Evolutionary conservation across 2,113 vertebrate species (phyloP), one percentile per base, ranked within the genome.

Genomic region (Centropristis striata): DNA sequence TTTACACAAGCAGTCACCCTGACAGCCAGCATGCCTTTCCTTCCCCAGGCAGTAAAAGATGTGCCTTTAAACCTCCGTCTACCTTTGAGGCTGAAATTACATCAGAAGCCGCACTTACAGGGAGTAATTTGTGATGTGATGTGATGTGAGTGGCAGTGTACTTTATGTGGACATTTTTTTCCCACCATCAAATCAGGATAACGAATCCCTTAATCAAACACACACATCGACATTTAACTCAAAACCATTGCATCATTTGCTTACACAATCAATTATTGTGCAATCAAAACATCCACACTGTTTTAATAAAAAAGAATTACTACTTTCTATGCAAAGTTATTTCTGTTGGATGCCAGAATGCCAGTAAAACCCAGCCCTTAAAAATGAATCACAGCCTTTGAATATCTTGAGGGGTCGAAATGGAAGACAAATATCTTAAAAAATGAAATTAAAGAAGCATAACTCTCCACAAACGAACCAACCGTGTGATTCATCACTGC

Each of bases 371-470:
- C 36, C 37, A 14, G 0, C 21, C 13, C 28, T 59, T 75, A 32
- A 58, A 84, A 80, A 80, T 85, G 41, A 87, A 82, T 88, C 75
- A 76, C 71, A 59, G 28, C 63, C 49, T 59, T 63, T 46, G 32
- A 84, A 71, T 63, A 28, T 69, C 73, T 25, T 3, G 18, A 59
- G 61, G 75, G 46, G 58, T 16, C 37, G 41, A 85, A 61, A 63
- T 51, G 23, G 60, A 75, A 73, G 76, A 83, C 49, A 49, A 66
- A 90, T 81, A 54, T 37, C 61, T 74, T 54, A 23, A 67, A 46
- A 67, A 65, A 83, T 81, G 27, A 65, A 74, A 81, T 86, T 67
- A 78, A 85, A 78, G 47, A 25, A 53, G n/a, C 53, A 81, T 79
- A 67, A 68, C 23, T 80, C 64, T 66, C 13, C n/a, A 12, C 55